A percentile compares a stretch with the other conserved stretches of the same genome.
Evolutionary conservation across 2,113 vertebrate species (phyloP).

Genomic region (Galemys pyrenaicus): DNA sequence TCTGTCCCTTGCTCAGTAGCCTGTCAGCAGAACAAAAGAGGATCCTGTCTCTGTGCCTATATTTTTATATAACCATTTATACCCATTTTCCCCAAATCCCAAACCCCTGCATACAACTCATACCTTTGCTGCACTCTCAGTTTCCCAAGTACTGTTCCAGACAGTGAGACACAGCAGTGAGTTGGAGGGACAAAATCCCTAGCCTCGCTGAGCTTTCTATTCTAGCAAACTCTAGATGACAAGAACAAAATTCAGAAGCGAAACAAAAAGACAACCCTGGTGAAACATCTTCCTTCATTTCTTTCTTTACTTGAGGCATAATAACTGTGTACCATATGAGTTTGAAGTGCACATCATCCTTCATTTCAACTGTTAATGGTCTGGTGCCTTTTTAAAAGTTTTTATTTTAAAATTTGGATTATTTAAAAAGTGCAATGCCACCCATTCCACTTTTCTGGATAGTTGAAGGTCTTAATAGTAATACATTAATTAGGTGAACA

Average conservation of each 20-base stretch:
- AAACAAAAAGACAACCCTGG: too few species aligned
- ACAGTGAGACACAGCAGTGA: background rate
- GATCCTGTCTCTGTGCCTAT: background rate
- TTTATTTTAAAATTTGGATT: background rate
- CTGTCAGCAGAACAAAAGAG: background rate
- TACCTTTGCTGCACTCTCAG: background rate
- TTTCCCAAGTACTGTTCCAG: background rate
- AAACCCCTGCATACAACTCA: background rate
- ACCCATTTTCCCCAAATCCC: background rate
- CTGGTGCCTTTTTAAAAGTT: background rate
- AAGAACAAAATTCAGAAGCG: background rate
- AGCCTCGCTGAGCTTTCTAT: background rate
- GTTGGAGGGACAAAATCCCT: background rate
- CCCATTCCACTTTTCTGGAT: background rate
- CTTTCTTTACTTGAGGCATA: too few species aligned
- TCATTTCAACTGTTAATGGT: background rate
- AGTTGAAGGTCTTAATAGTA: background rate
- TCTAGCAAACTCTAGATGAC: background rate
- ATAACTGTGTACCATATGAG: background rate
- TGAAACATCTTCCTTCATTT: background rate
- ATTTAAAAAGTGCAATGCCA: background rate
- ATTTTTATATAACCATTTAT: background rate
- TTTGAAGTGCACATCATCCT: background rate
- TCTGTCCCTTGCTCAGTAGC: background rate
- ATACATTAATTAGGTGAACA: background rate